phyloP scores from a whole-genome alignment of 2,888 invertebrate species.

The Vanessa cardui region DNA sequence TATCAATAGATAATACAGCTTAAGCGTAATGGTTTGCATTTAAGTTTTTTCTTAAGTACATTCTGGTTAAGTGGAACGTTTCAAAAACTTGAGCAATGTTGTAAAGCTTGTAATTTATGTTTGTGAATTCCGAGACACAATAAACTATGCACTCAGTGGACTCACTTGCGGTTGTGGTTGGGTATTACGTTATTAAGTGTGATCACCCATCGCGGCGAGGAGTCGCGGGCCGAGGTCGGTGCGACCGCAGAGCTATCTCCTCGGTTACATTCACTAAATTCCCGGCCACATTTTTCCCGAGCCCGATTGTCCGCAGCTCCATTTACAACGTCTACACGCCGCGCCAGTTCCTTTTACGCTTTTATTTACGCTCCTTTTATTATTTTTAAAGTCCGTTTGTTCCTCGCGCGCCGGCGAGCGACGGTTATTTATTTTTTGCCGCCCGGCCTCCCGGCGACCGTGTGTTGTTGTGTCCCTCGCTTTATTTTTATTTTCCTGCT shows the following conservation, averaged over 20 bases:
- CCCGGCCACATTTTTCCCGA: slow-evolving; percentile 77
- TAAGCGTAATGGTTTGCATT: not conserved
- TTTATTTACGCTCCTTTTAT: slow-evolving; percentile 83
- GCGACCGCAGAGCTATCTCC: slow-evolving; percentile 59
- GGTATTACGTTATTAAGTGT: slow-evolving; percentile 72
- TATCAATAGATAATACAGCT: too few species aligned
- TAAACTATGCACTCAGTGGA: slow-evolving; percentile 33
- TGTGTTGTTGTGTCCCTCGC: slow-evolving; percentile 81
- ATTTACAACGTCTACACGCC: slow-evolving; percentile 82
- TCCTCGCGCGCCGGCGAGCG: slow-evolving; percentile 79
- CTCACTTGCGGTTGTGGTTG: slow-evolving; percentile 57
- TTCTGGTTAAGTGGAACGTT: not conserved
- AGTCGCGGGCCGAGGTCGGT: slow-evolving; percentile 44
- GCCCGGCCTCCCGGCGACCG: slow-evolving; percentile 81
- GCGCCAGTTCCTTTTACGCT: slow-evolving; percentile 82
- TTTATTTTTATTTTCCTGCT: slow-evolving; percentile 82
- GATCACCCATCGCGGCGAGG: slow-evolving; percentile 63
- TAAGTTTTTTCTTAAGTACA: not conserved
- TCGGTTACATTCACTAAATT: slow-evolving; percentile 79
- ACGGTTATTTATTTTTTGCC: slow-evolving; percentile 81
- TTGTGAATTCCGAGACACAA: slow-evolving; percentile 28
- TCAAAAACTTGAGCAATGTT: slow-evolving; percentile 1
- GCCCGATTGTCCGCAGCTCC: slow-evolving; percentile 81
- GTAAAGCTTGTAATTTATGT: slow-evolving; percentile 24
- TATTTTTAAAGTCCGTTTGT: slow-evolving; percentile 82